Evolutionary conservation across 2,113 vertebrate genomes (phyloP), one percentile per base, ranked within the genome.

Genomic region (Galeopterus variegatus): DNA sequence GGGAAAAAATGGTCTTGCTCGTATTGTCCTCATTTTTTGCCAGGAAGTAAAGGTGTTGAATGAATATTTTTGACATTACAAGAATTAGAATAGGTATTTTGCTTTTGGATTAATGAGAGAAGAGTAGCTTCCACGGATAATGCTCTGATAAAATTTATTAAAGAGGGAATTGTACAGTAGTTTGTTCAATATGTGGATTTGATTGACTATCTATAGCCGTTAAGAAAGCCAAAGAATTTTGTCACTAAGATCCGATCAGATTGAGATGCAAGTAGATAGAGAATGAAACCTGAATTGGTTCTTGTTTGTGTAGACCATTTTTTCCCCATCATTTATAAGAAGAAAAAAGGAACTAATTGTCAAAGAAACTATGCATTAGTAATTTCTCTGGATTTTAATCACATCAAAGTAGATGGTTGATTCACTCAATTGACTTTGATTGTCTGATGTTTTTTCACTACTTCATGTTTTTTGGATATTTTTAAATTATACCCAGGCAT

Each of bases 341-440:
- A 24, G 17, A 5, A 70, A 93, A 96, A 83, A 62, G 58, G 26
- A 94, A 36, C 24, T 70, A 82, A 91, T 94, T 93, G 76, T 93
- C 67, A 62, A 93, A 96, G 91, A 88, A 86, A 67, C 36, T 48
- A 31, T 18, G n/a, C 45, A 11, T 79, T 93, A 48, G 67, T 93
- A 19, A 90, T 84, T 90, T 89, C 54, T 92, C 91, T 88, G 89
- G 79, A 87, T 95, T 84, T 92, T 76, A 90, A 90, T 92, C 50
- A 82, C 3, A 6, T 93, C 67, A 84, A 81, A 92, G 48, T 36
- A 80, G 65, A 64, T 70, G 31, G 41, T 77, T 45, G 56, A 75
- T 89, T 81, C 85, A 69, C 31, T 70, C 76, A 93, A 95, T 8
- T 52, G 69, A 70, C 67, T 92, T 84, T 77, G 21, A 86, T 88